Evolutionary conservation across 2,113 vertebrate genomes (phyloP), one percentile per base, ranked within the genome.

Genomic region (Epinephelus cyanopodus): DNA sequence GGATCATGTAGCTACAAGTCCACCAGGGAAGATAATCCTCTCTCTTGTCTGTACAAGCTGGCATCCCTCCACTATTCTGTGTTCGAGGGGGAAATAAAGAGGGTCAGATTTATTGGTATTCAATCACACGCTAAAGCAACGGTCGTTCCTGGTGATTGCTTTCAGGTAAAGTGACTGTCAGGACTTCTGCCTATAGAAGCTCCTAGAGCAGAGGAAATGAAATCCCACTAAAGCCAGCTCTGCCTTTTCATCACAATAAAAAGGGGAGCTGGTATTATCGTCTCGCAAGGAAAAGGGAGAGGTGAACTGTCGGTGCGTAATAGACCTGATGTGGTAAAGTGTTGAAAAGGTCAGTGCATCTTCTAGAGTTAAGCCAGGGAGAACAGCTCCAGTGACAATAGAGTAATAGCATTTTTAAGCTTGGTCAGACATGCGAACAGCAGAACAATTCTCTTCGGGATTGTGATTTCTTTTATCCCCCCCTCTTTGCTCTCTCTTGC

Each of bases 271-370:
- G 50, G 76, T 75, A 84, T 92, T 87, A 87, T 90, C 70, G 37
- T 86, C 75, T 42, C 18, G 63, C 69, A 48, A 79, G 57, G 57
- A 80, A 81, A 87, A 73, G 33, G 64, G 61, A 83, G 86, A 89
- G 81, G 78, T 87, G 85, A 89, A 85, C 79, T 86, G 88, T 77
- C 65, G 27, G 80, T 11, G 39, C 1, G 70, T 87, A 91, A 93
- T 88, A 85, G 81, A 90, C 83, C 87, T 63, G 81, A 91, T 64
- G 84, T 84, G 81, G 81, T 80, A 79, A 85, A 88, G 72, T 63
- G 83, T 17, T 82, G 85, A 91, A 93, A 91, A 92, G 90, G 92
- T 94, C 92, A 90, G 56, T 74, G 86, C 81, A 85, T 90, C 85
- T 89, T 84, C 80, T 79, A 10, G 69, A 88, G 87, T 82, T 90